Percentiles rank a stretch among this genome's conserved stretches.
Evolutionary conservation across 2,113 vertebrate genomes (phyloP).

Genomic region (Acanthochromis polyacanthus): DNA sequence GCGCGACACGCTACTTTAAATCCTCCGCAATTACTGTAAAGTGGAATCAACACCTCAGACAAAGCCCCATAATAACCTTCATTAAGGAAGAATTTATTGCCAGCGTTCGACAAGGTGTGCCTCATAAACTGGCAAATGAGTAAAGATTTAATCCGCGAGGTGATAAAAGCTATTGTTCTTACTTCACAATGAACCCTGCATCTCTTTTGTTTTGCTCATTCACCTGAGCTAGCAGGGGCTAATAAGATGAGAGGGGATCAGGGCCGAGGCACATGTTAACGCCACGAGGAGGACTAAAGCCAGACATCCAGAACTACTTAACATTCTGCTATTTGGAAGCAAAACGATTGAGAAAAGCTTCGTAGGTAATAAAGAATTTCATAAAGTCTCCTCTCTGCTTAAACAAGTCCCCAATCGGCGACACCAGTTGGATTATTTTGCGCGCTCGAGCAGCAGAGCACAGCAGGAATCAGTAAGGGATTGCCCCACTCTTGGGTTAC

Average conservation of each 20-base stretch:
- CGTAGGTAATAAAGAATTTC: too few species aligned
- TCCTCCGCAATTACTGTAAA: background rate
- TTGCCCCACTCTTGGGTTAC: constrained; percentile 13
- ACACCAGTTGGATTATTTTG: background rate
- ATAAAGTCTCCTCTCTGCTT: background rate
- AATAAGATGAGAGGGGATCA: constrained; percentile 73
- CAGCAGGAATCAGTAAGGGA: constrained; percentile 5
- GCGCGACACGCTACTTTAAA: background rate
- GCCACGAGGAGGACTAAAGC: background rate
- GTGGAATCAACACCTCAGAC: constrained; percentile 2
- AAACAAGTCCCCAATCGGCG: background rate
- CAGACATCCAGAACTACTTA: background rate
- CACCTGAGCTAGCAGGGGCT: constrained; percentile 50
- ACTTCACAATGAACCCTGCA: background rate
- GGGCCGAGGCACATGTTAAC: constrained; percentile 43
- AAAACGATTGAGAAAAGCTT: background rate
- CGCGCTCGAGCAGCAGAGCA: background rate
- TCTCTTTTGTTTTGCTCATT: constrained; percentile 12
- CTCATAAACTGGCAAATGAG: background rate
- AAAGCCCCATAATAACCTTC: background rate
- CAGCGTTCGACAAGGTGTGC: background rate
- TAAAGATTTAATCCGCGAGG: background rate
- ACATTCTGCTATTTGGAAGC: background rate
- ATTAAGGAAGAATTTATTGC: background rate
- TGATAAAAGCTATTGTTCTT: background rate